Evolutionary conservation across 2,797 vertebrate species (phyloP).

Genomic region (Caiman crocodilus): DNA sequence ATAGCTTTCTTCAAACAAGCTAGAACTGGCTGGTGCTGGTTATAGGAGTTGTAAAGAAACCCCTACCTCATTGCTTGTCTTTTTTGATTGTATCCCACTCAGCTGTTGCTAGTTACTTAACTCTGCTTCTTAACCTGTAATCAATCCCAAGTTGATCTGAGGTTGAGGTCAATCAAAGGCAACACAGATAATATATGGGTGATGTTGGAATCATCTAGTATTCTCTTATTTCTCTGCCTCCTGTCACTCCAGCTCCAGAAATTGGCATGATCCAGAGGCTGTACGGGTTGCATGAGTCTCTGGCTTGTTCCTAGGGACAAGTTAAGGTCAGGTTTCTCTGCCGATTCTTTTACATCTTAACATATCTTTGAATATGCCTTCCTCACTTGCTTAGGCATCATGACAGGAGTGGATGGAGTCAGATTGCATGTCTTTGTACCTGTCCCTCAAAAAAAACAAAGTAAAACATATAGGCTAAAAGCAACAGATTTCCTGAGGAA

Average conservation of each 20-base stretch:
- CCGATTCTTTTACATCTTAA: neutral
- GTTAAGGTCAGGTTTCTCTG: neutral
- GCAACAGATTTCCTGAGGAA: neutral
- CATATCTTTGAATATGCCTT: neutral
- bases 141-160: constrained; percentile 50
- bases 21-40: neutral
- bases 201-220: neutral
- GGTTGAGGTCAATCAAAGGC: constrained; percentile 30
- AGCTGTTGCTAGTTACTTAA: constrained; percentile 60
- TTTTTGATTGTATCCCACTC: constrained; percentile 35
- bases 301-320: constrained; percentile 38
- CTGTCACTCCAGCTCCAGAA: constrained; percentile 25
- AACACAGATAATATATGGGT: neutral
- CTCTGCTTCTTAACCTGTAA: neutral
- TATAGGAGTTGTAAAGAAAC: neutral
- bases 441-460: neutral
- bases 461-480: neutral
- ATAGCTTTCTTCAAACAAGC: constrained; percentile 34
- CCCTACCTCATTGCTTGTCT: neutral
- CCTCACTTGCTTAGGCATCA: neutral
- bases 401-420: neutral
- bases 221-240: constrained; percentile 35
- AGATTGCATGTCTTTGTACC: neutral
- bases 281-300: constrained; percentile 43
- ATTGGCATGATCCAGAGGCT: constrained; percentile 39